Conservation (phyloP, 2,113 vertebrate species). For the Rattus rattus region DNA sequence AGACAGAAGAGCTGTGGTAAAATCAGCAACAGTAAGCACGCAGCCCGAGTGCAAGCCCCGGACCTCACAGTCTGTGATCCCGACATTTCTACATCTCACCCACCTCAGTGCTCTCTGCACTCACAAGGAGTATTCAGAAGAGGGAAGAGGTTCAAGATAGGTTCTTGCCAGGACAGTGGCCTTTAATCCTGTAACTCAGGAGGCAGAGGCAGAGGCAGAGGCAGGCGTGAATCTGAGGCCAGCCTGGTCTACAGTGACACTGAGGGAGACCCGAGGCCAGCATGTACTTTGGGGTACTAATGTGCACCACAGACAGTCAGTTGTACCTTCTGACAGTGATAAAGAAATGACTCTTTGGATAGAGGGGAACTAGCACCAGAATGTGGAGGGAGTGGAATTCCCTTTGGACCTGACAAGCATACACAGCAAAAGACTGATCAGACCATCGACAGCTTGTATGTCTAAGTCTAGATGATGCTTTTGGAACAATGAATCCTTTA, state of each 20-base stretch:
- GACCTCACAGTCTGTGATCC: not conserved
- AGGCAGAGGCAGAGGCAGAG: too few relatives aligned
- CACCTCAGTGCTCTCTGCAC: not conserved
- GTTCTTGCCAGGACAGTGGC: not conserved
- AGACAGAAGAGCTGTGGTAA: constrained; percentile 9
- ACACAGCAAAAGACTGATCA: not conserved
- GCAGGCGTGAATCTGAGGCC: too few relatives aligned
- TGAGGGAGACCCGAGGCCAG: not conserved
- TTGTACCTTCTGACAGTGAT: not conserved
- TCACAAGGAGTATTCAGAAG: constrained; percentile 46
- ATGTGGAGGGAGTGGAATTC: not conserved
- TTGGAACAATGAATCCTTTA: not conserved
- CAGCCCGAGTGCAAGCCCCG: not conserved
- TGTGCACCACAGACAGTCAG: not conserved
- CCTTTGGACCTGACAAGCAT: not conserved
- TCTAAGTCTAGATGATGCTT: constrained; percentile 1
- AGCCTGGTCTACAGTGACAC: too few relatives aligned
- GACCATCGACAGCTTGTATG: not conserved
- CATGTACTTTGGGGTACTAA: not conserved
- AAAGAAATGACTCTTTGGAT: not conserved
- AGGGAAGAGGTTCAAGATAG: not conserved
- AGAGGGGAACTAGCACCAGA: not conserved
- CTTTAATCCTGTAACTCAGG: too few relatives aligned
- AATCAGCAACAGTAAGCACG: not conserved
- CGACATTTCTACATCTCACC: not conserved